These are phyloP conservation scores for Pelvicachromis taeniatus DNA, from an alignment of 2,113 vertebrate species.

Conservation along the genomic window DNA sequence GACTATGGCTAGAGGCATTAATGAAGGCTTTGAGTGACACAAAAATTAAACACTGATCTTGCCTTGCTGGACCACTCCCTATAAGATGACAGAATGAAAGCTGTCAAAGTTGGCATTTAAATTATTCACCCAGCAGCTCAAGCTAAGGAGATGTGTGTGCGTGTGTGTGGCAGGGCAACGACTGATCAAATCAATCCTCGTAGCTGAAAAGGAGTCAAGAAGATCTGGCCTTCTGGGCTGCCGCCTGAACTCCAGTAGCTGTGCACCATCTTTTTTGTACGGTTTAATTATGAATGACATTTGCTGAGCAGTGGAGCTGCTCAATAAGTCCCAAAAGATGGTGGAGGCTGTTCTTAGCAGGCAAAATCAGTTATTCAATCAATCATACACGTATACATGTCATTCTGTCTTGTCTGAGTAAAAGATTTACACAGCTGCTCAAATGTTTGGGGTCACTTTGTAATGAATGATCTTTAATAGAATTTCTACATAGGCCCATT, in stretches of 20 bases:
- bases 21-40: neutral
- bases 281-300: conserved; percentile 58
- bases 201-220: conserved; percentile 3
- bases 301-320: conserved; percentile 29
- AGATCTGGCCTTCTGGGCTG: neutral
- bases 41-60: neutral
- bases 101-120: conserved; percentile 18
- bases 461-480: neutral
- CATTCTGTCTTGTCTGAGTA: neutral
- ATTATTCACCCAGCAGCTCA: conserved; percentile 15
- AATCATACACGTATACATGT: neutral
- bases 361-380: conserved; percentile 27
- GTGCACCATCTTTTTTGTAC: conserved; percentile 14
- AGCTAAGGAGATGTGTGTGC: neutral
- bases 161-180: neutral
- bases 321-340: conserved; percentile 11
- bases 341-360: neutral
- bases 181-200: conserved; percentile 31
- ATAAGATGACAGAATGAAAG: neutral
- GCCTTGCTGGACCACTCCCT: neutral
- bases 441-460: neutral
- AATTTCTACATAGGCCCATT: neutral
- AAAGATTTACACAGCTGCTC: neutral
- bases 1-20: neutral
- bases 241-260: conserved; percentile 13